Evolutionary conservation across 1,140 invertebrate species (phyloP), one percentile per base, ranked within the genome.

Genomic region (Phymorhynchus buccinoides): DNA sequence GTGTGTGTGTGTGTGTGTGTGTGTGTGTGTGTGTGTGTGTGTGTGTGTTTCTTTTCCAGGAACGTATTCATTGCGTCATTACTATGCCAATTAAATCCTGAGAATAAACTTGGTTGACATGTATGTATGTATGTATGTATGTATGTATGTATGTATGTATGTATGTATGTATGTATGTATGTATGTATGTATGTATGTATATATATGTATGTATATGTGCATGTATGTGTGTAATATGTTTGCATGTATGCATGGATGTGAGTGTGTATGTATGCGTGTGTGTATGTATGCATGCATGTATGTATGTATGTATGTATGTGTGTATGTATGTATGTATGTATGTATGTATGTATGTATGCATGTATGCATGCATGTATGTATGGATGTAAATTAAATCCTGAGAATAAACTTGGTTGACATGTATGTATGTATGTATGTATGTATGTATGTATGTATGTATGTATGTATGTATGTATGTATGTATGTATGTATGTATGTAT

Each of bases 301-400:
- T 75, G 37, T 30, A 30, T 32, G n/a, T 75, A 37, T 75, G n/a
- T 32, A 32, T 75, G n/a, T 32, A 75, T 75, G 71, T 75, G n/a
- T 37, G n/a, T 30, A 32, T 30, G n/a, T 75, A 37, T 75, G 71
- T 32, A 32, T 30, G n/a, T 30, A 75, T 75, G 71, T 75, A 37
- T 75, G 48, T 75, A 75, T 30, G n/a, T 37, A 75, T 37, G 71
- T 75, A 37, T 30, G n/a, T 75, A 32, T 30, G 71, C n/a, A 75
- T 37, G 14, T 75, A 75, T 30, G n/a, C n/a, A 75, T 37, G 71
- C 30, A 37, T 30, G n/a, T 75, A 32, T 30, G 71, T 37, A 75
- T n/a, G n/a, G 37, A n/a, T 75, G 71, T 37, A 14, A 75, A 9
- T 75, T n/a, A 14, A 52, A 52, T n/a, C 9, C 9, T 14, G 12